Evolutionary conservation across 2,797 vertebrate genomes (phyloP).

Genomic region (Sorex maritimensis): DNA sequence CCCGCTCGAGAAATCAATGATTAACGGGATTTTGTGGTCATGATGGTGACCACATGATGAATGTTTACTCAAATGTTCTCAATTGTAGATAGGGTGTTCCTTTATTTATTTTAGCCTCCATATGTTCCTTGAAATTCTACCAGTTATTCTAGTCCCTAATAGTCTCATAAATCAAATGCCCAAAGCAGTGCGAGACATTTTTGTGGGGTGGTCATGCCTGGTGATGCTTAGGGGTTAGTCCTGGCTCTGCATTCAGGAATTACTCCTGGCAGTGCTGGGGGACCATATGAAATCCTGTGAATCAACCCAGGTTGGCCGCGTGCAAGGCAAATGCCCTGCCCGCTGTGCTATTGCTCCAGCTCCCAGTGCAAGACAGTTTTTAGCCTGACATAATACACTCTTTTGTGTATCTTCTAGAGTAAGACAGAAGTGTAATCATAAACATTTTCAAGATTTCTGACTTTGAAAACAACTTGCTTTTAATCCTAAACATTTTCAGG

Average conservation of each 20-base stretch:
- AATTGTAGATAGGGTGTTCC: slow-evolving; percentile 31
- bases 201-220: no score
- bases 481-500: slow-evolving; percentile 30
- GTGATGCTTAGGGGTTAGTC: no score
- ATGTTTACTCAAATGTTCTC: neutral
- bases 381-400: slow-evolving; percentile 39
- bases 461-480: neutral
- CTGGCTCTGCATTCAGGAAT: no score
- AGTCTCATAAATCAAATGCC: slow-evolving; percentile 75
- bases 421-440: slow-evolving; percentile 38
- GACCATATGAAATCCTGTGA: no score
- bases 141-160: slow-evolving; percentile 56
- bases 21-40: no score
- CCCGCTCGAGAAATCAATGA: no score
- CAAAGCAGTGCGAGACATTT: neutral
- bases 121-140: slow-evolving; percentile 56
- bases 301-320: no score
- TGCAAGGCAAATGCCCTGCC: no score
- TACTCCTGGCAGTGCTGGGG: no score
- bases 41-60: neutral
- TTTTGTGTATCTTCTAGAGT: slow-evolving; percentile 35
- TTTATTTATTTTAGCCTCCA: slow-evolving; percentile 62
- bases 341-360: no score
- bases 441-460: slow-evolving; percentile 48
- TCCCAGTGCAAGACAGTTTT: slow-evolving; percentile 43